Evolutionary conservation across 2,113 vertebrate genomes (phyloP), one percentile per base, ranked within the genome.

Genomic region (Peromyscus leucopus): DNA sequence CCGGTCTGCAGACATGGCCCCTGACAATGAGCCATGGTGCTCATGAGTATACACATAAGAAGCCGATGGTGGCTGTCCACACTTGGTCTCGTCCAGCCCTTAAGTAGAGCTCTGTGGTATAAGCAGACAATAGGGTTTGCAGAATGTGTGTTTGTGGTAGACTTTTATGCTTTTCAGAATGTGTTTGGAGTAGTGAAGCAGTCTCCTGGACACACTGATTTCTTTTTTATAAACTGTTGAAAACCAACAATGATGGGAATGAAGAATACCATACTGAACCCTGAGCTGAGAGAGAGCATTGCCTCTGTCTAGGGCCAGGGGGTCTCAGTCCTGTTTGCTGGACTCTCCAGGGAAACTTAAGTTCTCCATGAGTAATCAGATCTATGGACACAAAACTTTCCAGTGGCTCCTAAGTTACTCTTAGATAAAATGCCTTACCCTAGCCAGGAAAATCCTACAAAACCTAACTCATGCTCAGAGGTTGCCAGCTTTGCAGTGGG

Each of bases 121-220:
- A 94, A 98, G 91, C n/a, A 98, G 76, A 96, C 88, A 93, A 91
- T 46, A 90, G 33, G 82, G 63, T 79, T 98, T 97, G 57, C 59
- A 97, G 97, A 97, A 92, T 93, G 80, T 89, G 76, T 90, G 82
- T 90, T 98, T 97, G 90, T n/a, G 71, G 46, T 97, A 96, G 96
- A 94, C 90, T 75, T 97, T 97, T 94, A 90, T 90, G 90, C 86
- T 97, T 96, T 94, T 97, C n/a, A 8, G 55, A 94, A 76, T 91
- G 72, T 87, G 65, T 95, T 76, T 95, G 24, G 24, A 93, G 72
- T 82, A 85, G 21, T 71, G 71, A 98, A 91, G 94, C 89, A 96
- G 19, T 96, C 57, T 71, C 83, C 86, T 82, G 61, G 91, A 16
- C 93, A 87, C 75, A 10, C 78, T 94, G 75, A 74, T 75, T 96